A percentile compares a stretch with the other conserved stretches of the same genome.
Evolutionary conservation across 2,113 vertebrate species (phyloP).

Genomic region (Daphoenositta chrysoptera): DNA sequence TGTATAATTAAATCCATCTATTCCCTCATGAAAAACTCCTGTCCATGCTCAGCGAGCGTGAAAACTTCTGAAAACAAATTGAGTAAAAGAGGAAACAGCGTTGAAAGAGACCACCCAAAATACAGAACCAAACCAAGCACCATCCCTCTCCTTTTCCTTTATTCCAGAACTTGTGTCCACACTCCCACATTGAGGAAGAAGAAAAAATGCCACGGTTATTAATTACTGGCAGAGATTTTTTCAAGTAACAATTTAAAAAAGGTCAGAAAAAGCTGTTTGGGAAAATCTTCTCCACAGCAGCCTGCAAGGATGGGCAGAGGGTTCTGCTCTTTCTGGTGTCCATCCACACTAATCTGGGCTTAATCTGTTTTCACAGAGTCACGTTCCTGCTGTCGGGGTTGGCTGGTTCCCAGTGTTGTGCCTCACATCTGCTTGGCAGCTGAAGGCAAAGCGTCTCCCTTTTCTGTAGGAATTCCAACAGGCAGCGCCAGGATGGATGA

Average conservation of each 20-base stretch:
- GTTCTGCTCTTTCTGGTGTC: slow-evolving; percentile 14
- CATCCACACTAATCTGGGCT: slow-evolving; percentile 43
- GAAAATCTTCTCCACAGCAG: slow-evolving; percentile 8
- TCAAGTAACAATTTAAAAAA: neutral
- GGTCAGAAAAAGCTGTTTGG: neutral
- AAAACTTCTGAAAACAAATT: slow-evolving; percentile 3
- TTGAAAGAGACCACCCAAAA: slow-evolving; percentile 45
- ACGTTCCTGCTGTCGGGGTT: slow-evolving; percentile 24
- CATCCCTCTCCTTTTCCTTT: neutral
- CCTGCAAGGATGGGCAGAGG: slow-evolving; percentile 31
- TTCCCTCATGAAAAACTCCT: neutral
- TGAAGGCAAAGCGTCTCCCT: slow-evolving; percentile 37
- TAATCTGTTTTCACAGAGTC: slow-evolving; percentile 20
- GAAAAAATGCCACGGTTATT: neutral
- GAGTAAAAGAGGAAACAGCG: neutral
- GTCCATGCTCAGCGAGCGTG: neutral
- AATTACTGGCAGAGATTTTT: neutral
- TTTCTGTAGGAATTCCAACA: neutral
- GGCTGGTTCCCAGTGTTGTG: slow-evolving; percentile 50
- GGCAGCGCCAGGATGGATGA: slow-evolving; percentile 35
- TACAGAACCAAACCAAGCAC: neutral
- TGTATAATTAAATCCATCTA: neutral
- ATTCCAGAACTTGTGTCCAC: neutral
- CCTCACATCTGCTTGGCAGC: slow-evolving; percentile 67
- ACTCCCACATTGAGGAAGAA: neutral